Evolutionary conservation across 2,888 invertebrate species (phyloP).

Genomic region (Portevinia maculata): DNA sequence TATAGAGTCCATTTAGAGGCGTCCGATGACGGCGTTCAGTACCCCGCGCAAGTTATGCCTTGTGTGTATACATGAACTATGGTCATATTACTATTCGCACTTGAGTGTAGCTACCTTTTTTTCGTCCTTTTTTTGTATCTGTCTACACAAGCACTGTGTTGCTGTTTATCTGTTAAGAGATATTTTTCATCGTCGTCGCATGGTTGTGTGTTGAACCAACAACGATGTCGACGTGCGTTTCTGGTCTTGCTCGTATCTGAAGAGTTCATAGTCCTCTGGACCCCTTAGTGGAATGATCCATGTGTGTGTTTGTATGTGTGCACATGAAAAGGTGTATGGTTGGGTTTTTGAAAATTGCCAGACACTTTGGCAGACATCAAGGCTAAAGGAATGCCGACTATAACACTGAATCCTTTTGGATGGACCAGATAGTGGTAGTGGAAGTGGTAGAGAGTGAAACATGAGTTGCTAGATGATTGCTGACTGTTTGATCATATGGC

Average conservation of each 20-base stretch:
- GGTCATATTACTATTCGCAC: conserved; percentile 43
- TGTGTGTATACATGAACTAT: conserved; percentile 24
- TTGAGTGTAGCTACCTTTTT: conserved; percentile 38
- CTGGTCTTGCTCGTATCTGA: conserved; percentile 30
- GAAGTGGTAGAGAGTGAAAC: conserved; percentile 42
- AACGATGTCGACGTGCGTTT: conserved; percentile 35
- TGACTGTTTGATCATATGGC: conserved; percentile 72
- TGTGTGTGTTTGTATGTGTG: neutral
- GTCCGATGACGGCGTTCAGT: conserved; percentile 54
- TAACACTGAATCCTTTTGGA: conserved; percentile 40
- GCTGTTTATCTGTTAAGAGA: conserved; percentile 45
- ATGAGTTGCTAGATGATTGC: conserved; percentile 72
- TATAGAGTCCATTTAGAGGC: conserved; percentile 58
- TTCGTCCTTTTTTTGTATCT: conserved; percentile 11
- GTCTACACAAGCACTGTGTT: conserved; percentile 17
- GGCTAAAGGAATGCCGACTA: conserved; percentile 70
- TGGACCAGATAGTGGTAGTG: conserved; percentile 22
- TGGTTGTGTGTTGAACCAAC: conserved; percentile 2
- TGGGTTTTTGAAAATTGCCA: conserved; percentile 71
- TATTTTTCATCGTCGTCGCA: conserved; percentile 51
- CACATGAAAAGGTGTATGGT: conserved; percentile 34
- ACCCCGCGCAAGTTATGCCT: conserved; percentile 12
- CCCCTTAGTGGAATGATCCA: conserved; percentile 40
- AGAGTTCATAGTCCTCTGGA: conserved; percentile 61
- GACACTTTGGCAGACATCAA: conserved; percentile 72